Percentiles rank a stretch among this genome's conserved stretches.
Evolutionary conservation across 2,888 invertebrate species (phyloP).

Genomic region (Eugnorisma glareosa): DNA sequence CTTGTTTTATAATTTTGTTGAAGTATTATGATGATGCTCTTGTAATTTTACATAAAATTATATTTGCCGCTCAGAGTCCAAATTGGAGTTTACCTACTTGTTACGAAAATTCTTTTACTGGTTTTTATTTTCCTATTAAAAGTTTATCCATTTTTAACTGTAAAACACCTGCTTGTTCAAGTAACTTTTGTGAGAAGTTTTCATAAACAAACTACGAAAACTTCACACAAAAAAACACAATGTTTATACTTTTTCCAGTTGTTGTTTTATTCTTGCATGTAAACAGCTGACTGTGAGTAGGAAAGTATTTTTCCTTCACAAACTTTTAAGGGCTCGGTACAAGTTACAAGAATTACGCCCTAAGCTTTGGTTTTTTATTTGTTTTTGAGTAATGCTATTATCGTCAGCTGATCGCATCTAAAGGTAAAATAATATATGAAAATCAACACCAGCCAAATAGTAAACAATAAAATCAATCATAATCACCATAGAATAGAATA

Average conservation of each 20-base stretch:
- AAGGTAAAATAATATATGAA: background rate
- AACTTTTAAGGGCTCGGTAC: constrained; percentile 11
- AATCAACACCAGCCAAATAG: background rate
- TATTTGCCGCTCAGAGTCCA: background rate
- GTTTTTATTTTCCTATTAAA: background rate
- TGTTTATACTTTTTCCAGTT: background rate
- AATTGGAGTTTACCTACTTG: background rate
- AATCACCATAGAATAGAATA: background rate
- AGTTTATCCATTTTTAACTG: background rate
- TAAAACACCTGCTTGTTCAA: background rate
- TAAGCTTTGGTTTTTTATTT: background rate
- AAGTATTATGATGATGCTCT: constrained; percentile 33
- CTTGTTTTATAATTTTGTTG: constrained; percentile 54
- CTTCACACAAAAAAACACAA: background rate
- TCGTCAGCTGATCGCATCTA: constrained; percentile 18
- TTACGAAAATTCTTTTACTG: background rate
- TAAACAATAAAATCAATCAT: constrained; percentile 26
- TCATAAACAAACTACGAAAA: background rate
- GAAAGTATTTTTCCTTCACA: background rate
- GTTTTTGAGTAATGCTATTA: background rate
- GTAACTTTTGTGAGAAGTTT: constrained; percentile 3
- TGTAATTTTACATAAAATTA: constrained; percentile 22
- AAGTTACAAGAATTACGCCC: constrained; percentile 21
- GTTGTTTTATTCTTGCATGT: constrained; percentile 1
- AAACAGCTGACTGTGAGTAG: constrained; percentile 26